Evolutionary conservation across 2,113 vertebrate species (phyloP).

Genomic region (Poeciliopsis turrubarensis): DNA sequence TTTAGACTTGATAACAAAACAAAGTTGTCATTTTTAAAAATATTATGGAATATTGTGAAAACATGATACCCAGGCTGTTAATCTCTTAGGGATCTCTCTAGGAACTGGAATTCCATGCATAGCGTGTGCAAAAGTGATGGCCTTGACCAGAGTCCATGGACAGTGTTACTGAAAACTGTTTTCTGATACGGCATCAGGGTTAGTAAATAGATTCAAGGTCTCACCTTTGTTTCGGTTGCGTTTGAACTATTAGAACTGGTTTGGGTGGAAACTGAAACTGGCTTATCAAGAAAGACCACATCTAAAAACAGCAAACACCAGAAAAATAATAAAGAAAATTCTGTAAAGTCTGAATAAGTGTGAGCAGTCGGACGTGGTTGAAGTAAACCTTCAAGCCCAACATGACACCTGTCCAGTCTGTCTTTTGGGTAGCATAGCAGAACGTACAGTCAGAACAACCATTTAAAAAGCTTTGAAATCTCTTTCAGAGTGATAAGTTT

Average conservation of each 20-base stretch:
- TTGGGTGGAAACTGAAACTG: constrained; percentile 8
- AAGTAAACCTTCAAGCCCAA: too few relatives aligned
- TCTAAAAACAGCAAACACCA: background rate
- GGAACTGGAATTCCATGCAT: constrained; percentile 37
- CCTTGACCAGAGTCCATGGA: constrained; percentile 82
- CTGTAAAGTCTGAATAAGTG: too few relatives aligned
- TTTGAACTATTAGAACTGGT: constrained; percentile 16
- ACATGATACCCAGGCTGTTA: background rate
- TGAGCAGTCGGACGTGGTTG: too few relatives aligned
- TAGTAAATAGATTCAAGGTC: constrained; percentile 80
- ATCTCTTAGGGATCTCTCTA: constrained; percentile 16
- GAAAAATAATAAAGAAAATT: too few relatives aligned
- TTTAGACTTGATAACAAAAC: background rate
- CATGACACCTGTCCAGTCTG: too few relatives aligned
- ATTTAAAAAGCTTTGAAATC: too few relatives aligned
- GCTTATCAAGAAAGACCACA: constrained; percentile 4
- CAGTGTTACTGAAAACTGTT: constrained; percentile 57
- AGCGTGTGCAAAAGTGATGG: constrained; percentile 39
- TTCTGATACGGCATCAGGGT: constrained; percentile 54
- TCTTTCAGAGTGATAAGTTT: too few relatives aligned
- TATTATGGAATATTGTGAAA: too few relatives aligned
- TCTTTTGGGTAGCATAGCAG: too few relatives aligned
- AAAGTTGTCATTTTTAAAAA: too few relatives aligned
- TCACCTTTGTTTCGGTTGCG: constrained; percentile 7
- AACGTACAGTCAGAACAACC: too few relatives aligned